phyloP scores from a whole-genome alignment of 2,113 vertebrate species.

The Scophthalmus maximus region DNA sequence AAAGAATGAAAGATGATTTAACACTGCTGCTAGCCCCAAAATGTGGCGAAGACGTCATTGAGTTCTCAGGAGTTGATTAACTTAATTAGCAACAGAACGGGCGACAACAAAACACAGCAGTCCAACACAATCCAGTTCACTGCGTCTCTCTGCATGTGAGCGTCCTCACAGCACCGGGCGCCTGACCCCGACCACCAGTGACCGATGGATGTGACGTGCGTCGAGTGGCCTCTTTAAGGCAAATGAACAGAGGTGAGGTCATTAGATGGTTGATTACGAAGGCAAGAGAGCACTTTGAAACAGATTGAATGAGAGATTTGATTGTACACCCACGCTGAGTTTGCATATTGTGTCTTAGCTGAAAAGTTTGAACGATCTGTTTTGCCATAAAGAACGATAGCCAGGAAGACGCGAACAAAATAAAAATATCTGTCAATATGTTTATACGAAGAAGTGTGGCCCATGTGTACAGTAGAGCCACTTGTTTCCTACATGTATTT shows the following conservation, averaged over 20 bases:
- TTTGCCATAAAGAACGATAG: neutral
- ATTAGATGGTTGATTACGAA: constrained; percentile 53
- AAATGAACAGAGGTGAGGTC: constrained; percentile 38
- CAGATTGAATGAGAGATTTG: constrained; percentile 31
- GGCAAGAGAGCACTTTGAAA: constrained; percentile 20
- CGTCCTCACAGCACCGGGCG: neutral
- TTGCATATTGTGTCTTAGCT: neutral
- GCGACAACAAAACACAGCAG: constrained; percentile 18
- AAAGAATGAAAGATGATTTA: constrained; percentile 37
- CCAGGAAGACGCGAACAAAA: too few species aligned
- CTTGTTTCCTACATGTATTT: neutral
- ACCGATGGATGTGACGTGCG: constrained; percentile 30
- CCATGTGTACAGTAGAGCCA: neutral
- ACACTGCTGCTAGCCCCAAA: neutral
- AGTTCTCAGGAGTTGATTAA: constrained; percentile 43
- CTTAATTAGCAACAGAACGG: constrained; percentile 44
- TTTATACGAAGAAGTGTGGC: too few species aligned
- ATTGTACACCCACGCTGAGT: constrained; percentile 12
- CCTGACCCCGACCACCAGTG: neutral
- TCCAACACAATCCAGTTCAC: constrained; percentile 36
- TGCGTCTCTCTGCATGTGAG: constrained; percentile 5
- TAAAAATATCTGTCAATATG: too few species aligned
- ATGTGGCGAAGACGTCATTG: constrained; percentile 12
- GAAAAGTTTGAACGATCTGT: neutral
- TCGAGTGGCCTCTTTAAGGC: constrained; percentile 32